Percentiles rank a stretch among this genome's conserved stretches.
Conservation (phyloP, 2,113 vertebrate species). For the Platichthys flesus region DNA sequence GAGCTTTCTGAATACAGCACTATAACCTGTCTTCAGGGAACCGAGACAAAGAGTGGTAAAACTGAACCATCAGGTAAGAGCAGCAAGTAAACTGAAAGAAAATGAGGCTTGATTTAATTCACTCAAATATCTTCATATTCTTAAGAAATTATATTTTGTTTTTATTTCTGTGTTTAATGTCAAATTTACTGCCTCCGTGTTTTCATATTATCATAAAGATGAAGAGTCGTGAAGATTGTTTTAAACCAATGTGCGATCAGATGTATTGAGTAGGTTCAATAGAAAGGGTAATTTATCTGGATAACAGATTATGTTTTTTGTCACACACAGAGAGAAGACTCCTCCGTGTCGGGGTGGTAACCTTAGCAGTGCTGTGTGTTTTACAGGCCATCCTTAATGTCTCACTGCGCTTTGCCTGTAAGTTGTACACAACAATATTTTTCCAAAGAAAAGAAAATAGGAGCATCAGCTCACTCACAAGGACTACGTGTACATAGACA, state of each 20-base stretch:
- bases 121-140: not conserved
- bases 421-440: slow-evolving; percentile 29
- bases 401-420: slow-evolving; percentile 47
- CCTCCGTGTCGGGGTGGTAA: slow-evolving; percentile 21
- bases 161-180: not conserved
- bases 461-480: not conserved
- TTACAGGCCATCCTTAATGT: slow-evolving; percentile 50
- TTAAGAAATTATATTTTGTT: too few species aligned
- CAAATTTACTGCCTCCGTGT: too few species aligned
- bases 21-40: fast-evolving
- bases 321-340: slow-evolving; percentile 31
- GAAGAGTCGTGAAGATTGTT: not conserved
- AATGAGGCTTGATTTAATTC: too few species aligned
- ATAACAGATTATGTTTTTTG: slow-evolving; percentile 3
- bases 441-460: not conserved
- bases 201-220: not conserved
- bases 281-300: not conserved
- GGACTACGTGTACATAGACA: too few species aligned
- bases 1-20: slow-evolving; percentile 12
- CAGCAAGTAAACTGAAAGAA: not conserved
- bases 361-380: slow-evolving; percentile 47
- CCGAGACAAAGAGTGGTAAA: not conserved
- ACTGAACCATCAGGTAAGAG: slow-evolving; percentile 46
- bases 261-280: not conserved
- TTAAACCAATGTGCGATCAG: not conserved